Base-by-base conservation (phyloP, 2,888 invertebrate genomes). In the Chrysomela aeneicollis region DNA sequence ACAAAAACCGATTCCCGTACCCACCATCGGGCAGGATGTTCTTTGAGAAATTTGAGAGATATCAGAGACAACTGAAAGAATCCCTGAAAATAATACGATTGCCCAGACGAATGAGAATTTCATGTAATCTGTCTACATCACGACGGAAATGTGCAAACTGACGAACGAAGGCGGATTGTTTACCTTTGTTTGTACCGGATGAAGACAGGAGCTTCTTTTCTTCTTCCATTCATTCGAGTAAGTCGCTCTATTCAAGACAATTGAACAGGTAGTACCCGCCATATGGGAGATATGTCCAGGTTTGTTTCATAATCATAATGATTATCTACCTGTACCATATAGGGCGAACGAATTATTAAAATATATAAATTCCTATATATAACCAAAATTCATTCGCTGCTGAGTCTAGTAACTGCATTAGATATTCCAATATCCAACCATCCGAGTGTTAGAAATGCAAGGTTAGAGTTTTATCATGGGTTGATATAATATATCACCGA, bases 151-250 rank as follows among this genome's bases (percentile, higher is more conserved):
- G 63, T 66, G 66, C 67, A 70, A 70, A 67, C 70, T 62, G 66
- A 62, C 64, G 63, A 62, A 65, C 61, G 60, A 60, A 54, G 70
- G 67, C 50, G 66, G 61, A 69, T 65, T 70, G 63, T 67, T 67
- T 67, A 67, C 63, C 52, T 61, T 73, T 69, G 73, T 73, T 64
- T 58, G 62, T 68, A 69, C 75, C 75, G 76, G 76, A 76, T 76
- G 75, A 70, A 63, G 64, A 22, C 57, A 64, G 69, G 67, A 71
- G 70, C 69, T 62, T 66, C 70, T 73, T 68, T 71, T 70, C 66
- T 63, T 69, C 62, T 63, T 54, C 55, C n/a, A 32, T 50, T 50
- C 50, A 59, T 50, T 50, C 15, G n/a, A 19, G 19, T 22, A 19
- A 26, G 30, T 57, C 30, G 47, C 57, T 57, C 55, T 57, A 26